These are phyloP conservation scores for Acinonyx jubatus DNA, from an alignment of 2,113 vertebrate species.

Conservation along the genomic window DNA sequence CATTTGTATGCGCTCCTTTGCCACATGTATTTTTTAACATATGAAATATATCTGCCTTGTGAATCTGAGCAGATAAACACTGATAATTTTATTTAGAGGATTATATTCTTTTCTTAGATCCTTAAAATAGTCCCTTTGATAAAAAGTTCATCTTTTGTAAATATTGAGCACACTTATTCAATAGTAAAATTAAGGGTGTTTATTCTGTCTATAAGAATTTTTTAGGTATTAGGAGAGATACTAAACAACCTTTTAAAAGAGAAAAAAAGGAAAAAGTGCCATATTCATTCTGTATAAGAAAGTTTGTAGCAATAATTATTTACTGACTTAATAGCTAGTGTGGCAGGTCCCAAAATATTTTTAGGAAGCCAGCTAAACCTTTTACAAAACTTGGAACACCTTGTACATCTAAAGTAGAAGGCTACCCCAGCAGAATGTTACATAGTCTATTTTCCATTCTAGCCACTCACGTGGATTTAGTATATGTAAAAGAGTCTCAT, in stretches of 20 bases:
- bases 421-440: background rate
- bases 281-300: background rate
- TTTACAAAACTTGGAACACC: background rate
- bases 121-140: background rate
- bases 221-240: background rate
- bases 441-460: background rate
- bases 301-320: background rate
- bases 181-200: background rate
- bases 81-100: background rate
- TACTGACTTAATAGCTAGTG: background rate
- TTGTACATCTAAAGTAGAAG: background rate
- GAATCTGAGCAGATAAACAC: background rate
- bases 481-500: background rate
- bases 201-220: background rate
- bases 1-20: background rate
- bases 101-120: background rate
- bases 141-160: background rate
- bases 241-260: background rate
- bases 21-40: background rate
- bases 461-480: background rate
- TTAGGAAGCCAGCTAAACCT: background rate
- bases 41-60: background rate
- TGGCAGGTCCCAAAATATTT: background rate
- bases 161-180: background rate
- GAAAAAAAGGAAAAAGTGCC: background rate